Evolutionary conservation across 1,140 invertebrate species (phyloP).

Genomic region (Halesus radiatus): DNA sequence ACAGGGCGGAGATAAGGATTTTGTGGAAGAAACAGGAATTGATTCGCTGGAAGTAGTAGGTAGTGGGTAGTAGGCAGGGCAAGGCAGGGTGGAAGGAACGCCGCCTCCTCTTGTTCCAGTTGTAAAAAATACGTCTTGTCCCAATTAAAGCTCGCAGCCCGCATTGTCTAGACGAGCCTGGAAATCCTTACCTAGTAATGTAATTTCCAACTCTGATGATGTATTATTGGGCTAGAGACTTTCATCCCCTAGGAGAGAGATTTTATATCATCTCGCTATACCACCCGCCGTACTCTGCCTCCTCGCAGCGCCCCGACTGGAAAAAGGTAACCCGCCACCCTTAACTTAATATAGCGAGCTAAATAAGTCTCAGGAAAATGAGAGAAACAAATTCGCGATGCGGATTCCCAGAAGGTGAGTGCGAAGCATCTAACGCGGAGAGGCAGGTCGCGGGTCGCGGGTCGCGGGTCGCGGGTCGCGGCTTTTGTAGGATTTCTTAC

Average conservation of each 20-base stretch:
- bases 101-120: not conserved
- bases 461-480: conserved; percentile 4
- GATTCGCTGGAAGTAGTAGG: not conserved
- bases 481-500: conserved; percentile 7
- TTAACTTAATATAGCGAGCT: conserved; percentile 14
- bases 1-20: conserved; percentile 27
- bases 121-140: conserved; percentile 25
- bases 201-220: conserved; percentile 33
- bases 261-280: conserved; percentile 24
- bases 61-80: too few species aligned
- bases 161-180: conserved; percentile 25
- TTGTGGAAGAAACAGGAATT: conserved; percentile 29
- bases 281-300: not conserved
- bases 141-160: conserved; percentile 10
- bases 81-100: too few species aligned
- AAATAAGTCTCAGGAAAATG: conserved; percentile 30
- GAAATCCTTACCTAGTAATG: conserved; percentile 30
- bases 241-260: not conserved
- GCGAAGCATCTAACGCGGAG: not conserved
- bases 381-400: conserved; percentile 27
- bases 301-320: not conserved
- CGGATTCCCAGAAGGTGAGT: not conserved
- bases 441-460: conserved; percentile 9
- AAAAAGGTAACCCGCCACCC: not conserved
- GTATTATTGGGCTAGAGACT: conserved; percentile 23